A percentile compares a stretch with the other conserved stretches of the same genome.
These are phyloP conservation scores for Cantharis rufa DNA, from an alignment of 2,888 invertebrate genomes.

Conservation along the genomic window DNA sequence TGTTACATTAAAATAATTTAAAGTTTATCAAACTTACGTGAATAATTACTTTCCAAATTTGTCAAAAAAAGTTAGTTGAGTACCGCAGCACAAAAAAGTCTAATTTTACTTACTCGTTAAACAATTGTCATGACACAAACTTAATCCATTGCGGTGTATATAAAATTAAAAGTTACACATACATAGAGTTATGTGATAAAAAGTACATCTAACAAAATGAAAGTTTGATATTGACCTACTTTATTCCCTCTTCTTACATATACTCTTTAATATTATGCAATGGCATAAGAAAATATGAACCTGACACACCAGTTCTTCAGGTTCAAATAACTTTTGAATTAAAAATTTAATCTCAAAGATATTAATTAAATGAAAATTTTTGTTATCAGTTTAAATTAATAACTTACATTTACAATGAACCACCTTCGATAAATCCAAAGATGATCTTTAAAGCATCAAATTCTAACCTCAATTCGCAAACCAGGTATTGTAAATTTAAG, in stretches of 20 bases:
- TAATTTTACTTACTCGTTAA: neutral
- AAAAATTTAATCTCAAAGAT: neutral
- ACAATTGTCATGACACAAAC: neutral
- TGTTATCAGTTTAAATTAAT: neutral
- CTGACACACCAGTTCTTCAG: neutral
- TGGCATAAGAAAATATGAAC: neutral
- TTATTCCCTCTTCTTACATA: conserved; percentile 9
- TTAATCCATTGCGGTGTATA: neutral
- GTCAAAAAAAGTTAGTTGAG: neutral
- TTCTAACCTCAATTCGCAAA: neutral
- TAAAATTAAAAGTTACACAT: neutral
- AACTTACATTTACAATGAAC: neutral
- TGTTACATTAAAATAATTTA: neutral
- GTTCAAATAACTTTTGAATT: neutral
- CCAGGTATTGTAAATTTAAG: neutral
- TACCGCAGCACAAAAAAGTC: neutral
- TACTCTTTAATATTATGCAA: neutral
- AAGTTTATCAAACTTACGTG: neutral
- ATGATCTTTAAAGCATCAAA: neutral
- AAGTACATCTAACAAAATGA: conserved; percentile 9
- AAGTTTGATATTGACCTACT: conserved; percentile 20
- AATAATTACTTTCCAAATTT: neutral
- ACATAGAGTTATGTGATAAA: neutral
- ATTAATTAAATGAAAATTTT: neutral
- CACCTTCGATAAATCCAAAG: neutral